phyloP scores from a whole-genome alignment of 2,888 invertebrate genomes.

The Odontothrips loti region DNA sequence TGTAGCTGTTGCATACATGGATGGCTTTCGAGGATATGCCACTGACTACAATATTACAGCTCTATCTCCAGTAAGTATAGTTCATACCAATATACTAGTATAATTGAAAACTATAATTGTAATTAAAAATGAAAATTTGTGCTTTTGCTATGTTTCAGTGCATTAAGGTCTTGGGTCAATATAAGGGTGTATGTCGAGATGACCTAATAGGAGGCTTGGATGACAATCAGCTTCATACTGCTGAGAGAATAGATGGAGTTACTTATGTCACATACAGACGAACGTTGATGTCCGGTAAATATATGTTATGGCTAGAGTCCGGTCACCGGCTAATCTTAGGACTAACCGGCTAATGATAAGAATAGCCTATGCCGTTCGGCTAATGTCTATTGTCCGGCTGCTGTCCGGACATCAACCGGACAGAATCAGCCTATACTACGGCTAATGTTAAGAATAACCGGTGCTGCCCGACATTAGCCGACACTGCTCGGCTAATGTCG shows the following conservation, averaged over 20 bases:
- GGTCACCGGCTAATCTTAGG: too few species aligned
- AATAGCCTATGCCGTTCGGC: too few species aligned
- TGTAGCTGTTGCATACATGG: constrained; percentile 71
- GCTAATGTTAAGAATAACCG: too few species aligned
- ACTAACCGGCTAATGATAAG: too few species aligned
- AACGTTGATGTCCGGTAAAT: constrained; percentile 66
- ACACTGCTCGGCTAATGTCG: too few species aligned
- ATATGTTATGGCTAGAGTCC: too few species aligned
- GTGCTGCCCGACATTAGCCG: too few species aligned
- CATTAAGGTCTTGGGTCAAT: constrained; percentile 77
- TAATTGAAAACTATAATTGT: background rate
- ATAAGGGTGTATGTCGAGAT: constrained; percentile 83
- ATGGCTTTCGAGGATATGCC: constrained; percentile 67
- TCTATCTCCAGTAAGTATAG: constrained; percentile 62
- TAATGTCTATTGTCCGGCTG: too few species aligned
- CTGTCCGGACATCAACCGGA: too few species aligned
- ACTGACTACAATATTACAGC: constrained; percentile 83
- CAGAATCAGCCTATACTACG: too few species aligned
- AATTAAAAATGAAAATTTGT: background rate
- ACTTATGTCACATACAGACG: constrained; percentile 75
- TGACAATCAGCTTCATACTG: constrained; percentile 74
- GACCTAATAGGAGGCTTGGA: constrained; percentile 75
- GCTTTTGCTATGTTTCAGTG: constrained; percentile 54
- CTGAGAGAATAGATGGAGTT: constrained; percentile 67
- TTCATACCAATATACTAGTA: background rate